A percentile compares a stretch with the other conserved stretches of the same genome.
Evolutionary conservation across 2,888 invertebrate genomes (phyloP).

Genomic region (Cephalotes varians): DNA sequence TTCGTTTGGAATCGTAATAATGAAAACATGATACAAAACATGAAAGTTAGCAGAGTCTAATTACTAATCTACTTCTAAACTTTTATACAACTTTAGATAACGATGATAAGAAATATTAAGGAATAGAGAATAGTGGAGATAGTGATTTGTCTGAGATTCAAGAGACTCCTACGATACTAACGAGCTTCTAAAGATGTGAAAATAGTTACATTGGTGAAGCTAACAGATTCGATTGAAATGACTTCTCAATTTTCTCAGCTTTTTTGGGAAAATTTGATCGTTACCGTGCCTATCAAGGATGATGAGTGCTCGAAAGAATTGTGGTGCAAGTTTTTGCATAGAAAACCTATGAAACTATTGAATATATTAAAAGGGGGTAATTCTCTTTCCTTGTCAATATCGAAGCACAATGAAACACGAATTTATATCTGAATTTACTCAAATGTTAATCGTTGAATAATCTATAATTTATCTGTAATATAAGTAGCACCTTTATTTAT

Average conservation of each 20-base stretch:
- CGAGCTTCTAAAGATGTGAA: neutral
- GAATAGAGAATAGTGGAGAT: neutral
- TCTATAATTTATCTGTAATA: neutral
- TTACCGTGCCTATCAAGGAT: conserved; percentile 39
- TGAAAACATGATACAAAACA: neutral
- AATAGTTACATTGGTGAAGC: neutral
- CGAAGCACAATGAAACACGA: neutral
- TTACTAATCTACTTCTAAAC: conserved; percentile 12
- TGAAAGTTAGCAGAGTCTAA: conserved; percentile 11
- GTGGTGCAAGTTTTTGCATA: conserved; percentile 34
- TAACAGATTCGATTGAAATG: conserved; percentile 18
- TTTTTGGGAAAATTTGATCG: conserved; percentile 72
- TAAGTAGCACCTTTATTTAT: neutral
- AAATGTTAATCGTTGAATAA: neutral
- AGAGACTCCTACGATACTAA: neutral
- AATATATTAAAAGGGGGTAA: conserved; percentile 71
- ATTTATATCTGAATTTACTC: neutral
- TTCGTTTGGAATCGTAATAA: neutral
- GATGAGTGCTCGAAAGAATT: conserved; percentile 23
- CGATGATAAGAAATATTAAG: conserved; percentile 47
- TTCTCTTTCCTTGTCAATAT: neutral
- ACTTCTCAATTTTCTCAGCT: conserved; percentile 41
- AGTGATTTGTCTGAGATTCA: neutral
- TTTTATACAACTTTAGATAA: conserved; percentile 53
- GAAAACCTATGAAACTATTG: conserved; percentile 24